Base-by-base conservation (phyloP, 2,888 invertebrate species). In the Ectemnius lituratus region DNA sequence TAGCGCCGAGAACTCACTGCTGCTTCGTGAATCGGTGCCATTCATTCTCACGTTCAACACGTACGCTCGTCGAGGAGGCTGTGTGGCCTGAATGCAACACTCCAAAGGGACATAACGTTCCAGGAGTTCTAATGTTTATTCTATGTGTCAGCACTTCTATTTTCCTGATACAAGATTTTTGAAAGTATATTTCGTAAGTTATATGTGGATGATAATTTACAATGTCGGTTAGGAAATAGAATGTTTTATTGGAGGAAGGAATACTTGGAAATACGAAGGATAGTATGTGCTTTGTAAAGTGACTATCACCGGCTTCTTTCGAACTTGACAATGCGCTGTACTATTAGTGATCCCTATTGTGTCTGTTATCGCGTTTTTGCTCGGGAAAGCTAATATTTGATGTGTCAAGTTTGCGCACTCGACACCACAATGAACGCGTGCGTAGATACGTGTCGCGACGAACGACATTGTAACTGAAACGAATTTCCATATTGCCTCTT, bases 1-100 rank as follows among this genome's bases (percentile, higher is more conserved):
- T 76, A 77, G 60, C 73, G 66, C 46, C 73, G 70, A 60, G 70
- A 70, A 62, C 67, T 60, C 66, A 63, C 61, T 23, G 58, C 66
- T 52, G 67, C 68, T 63, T 8, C 61, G 59, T 63, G 73, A 73
- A 76, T 73, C 70, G 67, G 61, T 62, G 62, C 20, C 70, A 67
- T 70, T 73, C 73, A 73, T 76, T 68, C 73, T 62, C 73, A 20
- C 73, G 64, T 37, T 37, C 37, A 6, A 37, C 37, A 37, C 37
- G 37, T 37, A 37, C 11, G 37, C 11, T 37, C 37, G 37, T 11
- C 23, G 23, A 11, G 37, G 37, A 37, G 37, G 37, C 11, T 37
- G 37, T 37, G 8, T 37, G 8, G 8, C 11, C 37, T 6, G 11
- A 37, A 37, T 37, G 37, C 37, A 11, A 37, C 1, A 11, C 37